Evolutionary conservation across 2,888 invertebrate genomes (phyloP), one percentile per base, ranked within the genome.

Genomic region (Dicycla oo): DNA sequence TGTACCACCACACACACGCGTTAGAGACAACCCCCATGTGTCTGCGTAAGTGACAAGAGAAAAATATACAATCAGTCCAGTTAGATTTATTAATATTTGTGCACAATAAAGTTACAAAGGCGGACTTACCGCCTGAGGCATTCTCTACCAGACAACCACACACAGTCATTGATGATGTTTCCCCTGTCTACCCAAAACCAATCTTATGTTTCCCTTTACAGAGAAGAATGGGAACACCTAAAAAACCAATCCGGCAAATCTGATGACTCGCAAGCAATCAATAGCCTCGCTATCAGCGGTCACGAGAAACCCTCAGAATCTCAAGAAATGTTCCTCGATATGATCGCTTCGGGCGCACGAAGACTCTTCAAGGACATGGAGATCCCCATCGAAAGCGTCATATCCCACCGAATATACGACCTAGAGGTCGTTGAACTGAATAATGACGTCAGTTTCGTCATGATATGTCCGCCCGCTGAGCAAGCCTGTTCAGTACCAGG

Each of bases 221-320:
- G 98, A 40, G 99, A 99, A 91, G 99, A 99, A 94, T 99, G 99
- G 99, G 98, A 98, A 84, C 98, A 98, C 92, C 95, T 99, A 20
- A 98, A 97, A 88, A 97, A 96, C 34, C 96, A 96, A 80, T 93
- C 95, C 1, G 95, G 94, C 30, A 92, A 92, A 86, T 85, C 86
- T 4, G 91, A 94, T 26, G 95, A 95, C 72, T 73, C 84, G 0
- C 93, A 91, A 80, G 80, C 90, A 0, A 87, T 94, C 86, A 89
- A 96, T 91, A 92, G 91, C 89, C 86, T 93, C 83, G 88, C 93
- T 20, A 91, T 93, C 66, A 88, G 88, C 61, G 88, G 86, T 63
- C 92, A 90, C 62, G 94, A 95, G 38, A 96, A 94, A 51, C 97
- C 97, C 30, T 97, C 97, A 45, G 98, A 98, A 93, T 98, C 98